Evolutionary conservation across 2,888 invertebrate species (phyloP).

Genomic region (Xylota segnis): DNA sequence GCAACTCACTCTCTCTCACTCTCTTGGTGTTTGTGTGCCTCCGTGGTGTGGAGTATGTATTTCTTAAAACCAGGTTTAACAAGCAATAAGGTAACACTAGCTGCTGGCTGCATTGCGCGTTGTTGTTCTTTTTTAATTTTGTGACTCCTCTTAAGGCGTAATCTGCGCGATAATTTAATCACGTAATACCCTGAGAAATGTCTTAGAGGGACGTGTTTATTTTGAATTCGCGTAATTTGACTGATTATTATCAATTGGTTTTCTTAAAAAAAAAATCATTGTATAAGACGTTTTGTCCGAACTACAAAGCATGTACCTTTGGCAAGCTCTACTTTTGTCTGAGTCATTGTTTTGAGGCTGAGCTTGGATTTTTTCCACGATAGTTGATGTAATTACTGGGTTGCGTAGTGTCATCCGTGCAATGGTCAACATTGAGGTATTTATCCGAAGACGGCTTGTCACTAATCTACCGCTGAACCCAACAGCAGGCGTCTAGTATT

Average conservation of each 20-base stretch:
- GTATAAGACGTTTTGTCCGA: slow-evolving; percentile 3
- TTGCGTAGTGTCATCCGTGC: slow-evolving; percentile 3
- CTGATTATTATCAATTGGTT: slow-evolving; percentile 51
- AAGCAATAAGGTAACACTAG: slow-evolving; percentile 55
- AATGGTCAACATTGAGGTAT: neutral
- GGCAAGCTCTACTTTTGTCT: slow-evolving; percentile 6
- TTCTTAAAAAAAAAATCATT: slow-evolving; percentile 25
- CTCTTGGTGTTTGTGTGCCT: neutral
- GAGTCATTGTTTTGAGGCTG: slow-evolving; percentile 10
- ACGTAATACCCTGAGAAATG: slow-evolving; percentile 64
- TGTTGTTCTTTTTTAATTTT: slow-evolving; percentile 45
- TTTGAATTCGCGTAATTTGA: slow-evolving; percentile 42
- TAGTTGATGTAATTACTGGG: neutral
- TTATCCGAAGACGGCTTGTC: neutral
- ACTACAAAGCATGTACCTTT: neutral
- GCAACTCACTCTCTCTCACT: slow-evolving; percentile 7
- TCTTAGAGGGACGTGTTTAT: slow-evolving; percentile 52
- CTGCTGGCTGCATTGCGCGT: slow-evolving; percentile 40
- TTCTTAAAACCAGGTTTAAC: slow-evolving; percentile 59
- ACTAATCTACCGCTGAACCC: neutral
- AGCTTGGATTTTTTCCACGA: neutral
- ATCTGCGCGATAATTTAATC: slow-evolving; percentile 59
- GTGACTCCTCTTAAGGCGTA: slow-evolving; percentile 47
- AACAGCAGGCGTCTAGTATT: neutral
- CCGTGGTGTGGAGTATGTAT: slow-evolving; percentile 26